Base-by-base conservation (phyloP, 2,888 invertebrate species). In the Nomada flava region DNA sequence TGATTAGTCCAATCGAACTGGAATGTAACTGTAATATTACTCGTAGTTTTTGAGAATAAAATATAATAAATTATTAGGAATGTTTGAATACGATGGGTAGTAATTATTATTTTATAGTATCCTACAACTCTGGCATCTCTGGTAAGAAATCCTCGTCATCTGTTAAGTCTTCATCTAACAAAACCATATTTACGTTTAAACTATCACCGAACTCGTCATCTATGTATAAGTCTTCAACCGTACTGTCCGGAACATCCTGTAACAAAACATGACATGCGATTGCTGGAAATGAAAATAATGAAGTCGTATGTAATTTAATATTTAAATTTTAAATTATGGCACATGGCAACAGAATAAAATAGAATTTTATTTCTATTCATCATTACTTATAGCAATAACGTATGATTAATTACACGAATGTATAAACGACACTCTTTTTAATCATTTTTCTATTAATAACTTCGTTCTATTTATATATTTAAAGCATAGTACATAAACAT, bases 201-300 rank as follows among this genome's bases (percentile, higher is more conserved):
- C 75, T 88, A 26, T 89, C 90, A 2, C 87, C 90, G 67, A 92
- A 92, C 77, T 92, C 92, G 67, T 92, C 92, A 67, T 92, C 92
- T 72, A 92, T 91, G 52, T 92, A 92, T 64, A 92, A 79, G 75
- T 92, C 92, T 77, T 92, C 92, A 9, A 89, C 84, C 1, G 89
- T 88, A 55, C 59, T 90, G 55, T 89, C 89, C 50, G 86, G 84
- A 20, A 86, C 18, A 62, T 87, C 88, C 90, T 91, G 79, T 50
- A 88, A 88, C 11, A 74, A 83, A 52, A 50, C 53, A 18, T 15
- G 44, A 10, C n/a, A 23, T 2, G 3, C 13, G 15, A 15, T 47
- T 47, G 47, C 15, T 47, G 52, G 20, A 67, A 3, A 47, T 15
- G 36, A 36, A 67, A 3, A 47, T 15, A 47, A 47, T 47, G 47